These are phyloP conservation scores for Hylomyscus alleni DNA, from an alignment of 2,797 vertebrate genomes.

Conservation along the genomic window DNA sequence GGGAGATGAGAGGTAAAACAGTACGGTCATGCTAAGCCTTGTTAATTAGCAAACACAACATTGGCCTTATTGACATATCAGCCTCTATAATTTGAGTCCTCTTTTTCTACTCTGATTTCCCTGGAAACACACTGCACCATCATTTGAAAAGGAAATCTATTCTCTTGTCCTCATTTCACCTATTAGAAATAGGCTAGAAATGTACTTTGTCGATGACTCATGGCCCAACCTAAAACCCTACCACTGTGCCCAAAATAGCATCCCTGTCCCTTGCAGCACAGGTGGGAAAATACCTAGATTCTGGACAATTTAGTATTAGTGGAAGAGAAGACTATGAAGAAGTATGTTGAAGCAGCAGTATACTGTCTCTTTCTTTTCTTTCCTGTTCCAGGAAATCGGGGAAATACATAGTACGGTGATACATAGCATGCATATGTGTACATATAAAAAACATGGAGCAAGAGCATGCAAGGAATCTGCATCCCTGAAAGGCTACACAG, in stretches of 20 bases:
- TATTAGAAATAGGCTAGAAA: constrained; percentile 13
- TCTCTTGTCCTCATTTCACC: background rate
- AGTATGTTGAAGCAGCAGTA: background rate
- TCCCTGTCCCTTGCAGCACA: background rate
- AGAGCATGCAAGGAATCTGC: background rate
- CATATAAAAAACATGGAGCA: background rate
- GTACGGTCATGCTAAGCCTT: constrained; percentile 13
- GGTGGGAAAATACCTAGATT: background rate
- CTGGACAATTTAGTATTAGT: background rate
- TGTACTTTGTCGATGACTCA: constrained; percentile 27
- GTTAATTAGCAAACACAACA: constrained; percentile 25
- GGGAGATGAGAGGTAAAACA: constrained; percentile 39
- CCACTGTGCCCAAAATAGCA: background rate
- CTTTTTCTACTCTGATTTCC: background rate
- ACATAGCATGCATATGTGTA: background rate
- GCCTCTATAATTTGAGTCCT: constrained; percentile 35
- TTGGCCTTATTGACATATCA: constrained; percentile 5
- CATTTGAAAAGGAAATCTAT: constrained; percentile 47
- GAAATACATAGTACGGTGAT: background rate
- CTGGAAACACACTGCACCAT: background rate
- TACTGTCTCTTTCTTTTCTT: background rate
- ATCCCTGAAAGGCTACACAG: background rate
- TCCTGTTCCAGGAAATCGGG: background rate
- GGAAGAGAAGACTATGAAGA: background rate
- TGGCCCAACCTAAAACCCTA: background rate